A percentile compares a stretch with the other conserved stretches of the same genome.
These are phyloP conservation scores for Rhombomys opimus DNA, from an alignment of 2,113 vertebrate genomes.

Conservation along the genomic window DNA sequence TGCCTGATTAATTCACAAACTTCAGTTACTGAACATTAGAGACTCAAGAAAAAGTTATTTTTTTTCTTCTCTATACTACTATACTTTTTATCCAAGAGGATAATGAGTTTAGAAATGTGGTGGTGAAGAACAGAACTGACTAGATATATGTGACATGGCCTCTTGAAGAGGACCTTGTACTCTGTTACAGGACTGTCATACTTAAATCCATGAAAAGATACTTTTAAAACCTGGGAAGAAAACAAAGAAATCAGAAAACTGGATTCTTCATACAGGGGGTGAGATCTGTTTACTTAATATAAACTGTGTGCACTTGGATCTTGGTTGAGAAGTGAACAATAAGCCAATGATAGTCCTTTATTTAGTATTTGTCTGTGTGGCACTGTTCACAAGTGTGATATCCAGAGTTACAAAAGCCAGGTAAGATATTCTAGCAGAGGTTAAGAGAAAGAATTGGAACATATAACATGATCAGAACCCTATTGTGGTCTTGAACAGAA, in stretches of 20 bases:
- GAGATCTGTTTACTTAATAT: background rate
- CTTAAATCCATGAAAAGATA: background rate
- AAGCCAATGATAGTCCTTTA: background rate
- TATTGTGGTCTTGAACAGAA: background rate
- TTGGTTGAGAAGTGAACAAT: background rate
- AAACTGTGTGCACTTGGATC: background rate
- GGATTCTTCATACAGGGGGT: background rate
- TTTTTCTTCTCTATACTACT: background rate
- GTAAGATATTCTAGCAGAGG: background rate
- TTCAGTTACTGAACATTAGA: background rate
- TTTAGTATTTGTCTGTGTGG: background rate
- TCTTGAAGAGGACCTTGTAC: background rate
- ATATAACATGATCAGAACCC: background rate
- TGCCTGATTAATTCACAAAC: background rate
- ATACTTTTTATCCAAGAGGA: background rate
- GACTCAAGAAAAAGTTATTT: background rate
- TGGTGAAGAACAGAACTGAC: background rate
- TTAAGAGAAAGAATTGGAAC: background rate
- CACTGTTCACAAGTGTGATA: background rate
- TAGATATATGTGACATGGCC: background rate
- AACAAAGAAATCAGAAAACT: constrained; percentile 24
- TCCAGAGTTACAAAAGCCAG: background rate
- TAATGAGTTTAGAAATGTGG: background rate
- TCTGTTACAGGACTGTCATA: background rate
- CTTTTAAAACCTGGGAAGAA: background rate